phyloP scores from a whole-genome alignment of 2,797 vertebrate species.

The Loris lydekkerianus region DNA sequence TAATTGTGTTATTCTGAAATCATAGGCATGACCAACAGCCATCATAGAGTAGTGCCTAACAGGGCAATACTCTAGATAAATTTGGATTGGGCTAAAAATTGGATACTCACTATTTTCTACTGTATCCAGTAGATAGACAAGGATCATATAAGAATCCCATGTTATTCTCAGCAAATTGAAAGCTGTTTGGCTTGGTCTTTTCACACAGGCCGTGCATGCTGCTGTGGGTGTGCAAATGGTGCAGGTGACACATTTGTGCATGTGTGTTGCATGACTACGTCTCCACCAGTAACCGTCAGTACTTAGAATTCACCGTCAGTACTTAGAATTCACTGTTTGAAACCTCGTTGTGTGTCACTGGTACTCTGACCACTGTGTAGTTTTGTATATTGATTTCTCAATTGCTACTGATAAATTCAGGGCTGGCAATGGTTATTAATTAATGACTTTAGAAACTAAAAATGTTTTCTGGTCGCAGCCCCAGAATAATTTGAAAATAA shows the following conservation, averaged over 20 bases:
- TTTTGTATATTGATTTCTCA: conserved; percentile 73
- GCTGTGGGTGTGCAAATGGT: conserved; percentile 84
- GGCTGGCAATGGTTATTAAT: conserved; percentile 73
- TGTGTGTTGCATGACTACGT: conserved; percentile 88
- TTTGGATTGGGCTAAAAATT: conserved; percentile 73
- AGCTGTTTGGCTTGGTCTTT: conserved; percentile 56
- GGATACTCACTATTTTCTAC: conserved; percentile 67
- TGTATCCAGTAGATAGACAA: conserved; percentile 43
- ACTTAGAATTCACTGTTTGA: conserved; percentile 77
- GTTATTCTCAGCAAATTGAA: conserved; percentile 69
- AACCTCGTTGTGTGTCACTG: conserved; percentile 81
- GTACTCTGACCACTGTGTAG: conserved; percentile 63
- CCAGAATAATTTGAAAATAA: conserved; percentile 58
- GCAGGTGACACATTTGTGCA: conserved; percentile 83
- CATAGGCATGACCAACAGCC: conserved; percentile 79
- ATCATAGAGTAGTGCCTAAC: conserved; percentile 21
- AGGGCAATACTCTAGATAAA: conserved; percentile 67
- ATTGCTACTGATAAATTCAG: conserved; percentile 75
- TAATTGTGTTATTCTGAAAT: conserved; percentile 79
- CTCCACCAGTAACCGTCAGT: conserved; percentile 79
- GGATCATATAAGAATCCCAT: conserved; percentile 27
- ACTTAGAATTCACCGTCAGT: conserved; percentile 74
- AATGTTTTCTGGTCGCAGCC: conserved; percentile 51
- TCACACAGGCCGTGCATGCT: conserved; percentile 83
- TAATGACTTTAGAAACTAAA: conserved; percentile 70